These are phyloP conservation scores for Paramacrobiotus metropolitanus DNA, from an alignment of 1,140 invertebrate species.

Conservation along the genomic window DNA sequence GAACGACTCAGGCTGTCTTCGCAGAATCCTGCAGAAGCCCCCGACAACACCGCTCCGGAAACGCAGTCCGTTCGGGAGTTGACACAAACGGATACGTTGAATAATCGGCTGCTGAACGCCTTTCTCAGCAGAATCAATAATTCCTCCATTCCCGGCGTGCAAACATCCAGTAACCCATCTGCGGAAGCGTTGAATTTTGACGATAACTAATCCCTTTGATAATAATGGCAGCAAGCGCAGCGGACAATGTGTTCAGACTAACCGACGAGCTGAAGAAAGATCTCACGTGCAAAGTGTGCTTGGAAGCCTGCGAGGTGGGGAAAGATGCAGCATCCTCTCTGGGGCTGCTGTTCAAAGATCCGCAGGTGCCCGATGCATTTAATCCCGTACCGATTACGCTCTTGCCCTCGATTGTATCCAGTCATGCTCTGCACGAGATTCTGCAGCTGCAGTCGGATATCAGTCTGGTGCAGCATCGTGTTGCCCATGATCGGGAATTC, in stretches of 20 bases:
- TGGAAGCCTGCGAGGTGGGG: not conserved
- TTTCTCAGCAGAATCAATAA: not conserved
- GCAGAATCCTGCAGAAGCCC: no score
- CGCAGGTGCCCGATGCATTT: not conserved
- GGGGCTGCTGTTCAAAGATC: not conserved
- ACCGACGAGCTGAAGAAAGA: not conserved
- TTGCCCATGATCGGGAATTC: conserved; percentile 61
- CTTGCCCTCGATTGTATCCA: not conserved
- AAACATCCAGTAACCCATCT: not conserved
- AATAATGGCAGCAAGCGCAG: not conserved
- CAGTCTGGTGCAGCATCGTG: conserved; percentile 63
- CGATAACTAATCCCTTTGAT: not conserved
- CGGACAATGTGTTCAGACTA: not conserved
- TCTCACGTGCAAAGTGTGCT: not conserved
- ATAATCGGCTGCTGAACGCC: not conserved
- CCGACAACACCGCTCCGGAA: not conserved
- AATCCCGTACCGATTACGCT: not conserved
- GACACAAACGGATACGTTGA: not conserved
- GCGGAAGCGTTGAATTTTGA: not conserved
- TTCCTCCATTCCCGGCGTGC: not conserved
- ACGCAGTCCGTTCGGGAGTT: not conserved
- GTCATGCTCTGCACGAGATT: not conserved
- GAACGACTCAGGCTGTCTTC: not conserved
- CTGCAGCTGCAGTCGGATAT: conserved; percentile 38
- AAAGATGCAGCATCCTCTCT: not conserved